Evolutionary conservation across 2,797 vertebrate genomes (phyloP), one percentile per base, ranked within the genome.

Genomic region (Pangasius krempfi): DNA sequence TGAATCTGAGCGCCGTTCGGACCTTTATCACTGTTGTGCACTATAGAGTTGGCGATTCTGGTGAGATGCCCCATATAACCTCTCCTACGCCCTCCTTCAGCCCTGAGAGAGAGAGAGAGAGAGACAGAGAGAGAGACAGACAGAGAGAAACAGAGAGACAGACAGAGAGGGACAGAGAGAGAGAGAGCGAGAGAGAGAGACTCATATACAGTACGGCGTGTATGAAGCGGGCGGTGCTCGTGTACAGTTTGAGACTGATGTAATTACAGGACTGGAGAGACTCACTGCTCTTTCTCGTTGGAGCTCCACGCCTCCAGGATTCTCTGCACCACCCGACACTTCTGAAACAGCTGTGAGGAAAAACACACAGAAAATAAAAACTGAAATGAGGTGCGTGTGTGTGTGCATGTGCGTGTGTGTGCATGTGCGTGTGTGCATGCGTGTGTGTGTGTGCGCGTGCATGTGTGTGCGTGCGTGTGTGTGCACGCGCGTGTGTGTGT

Each of bases 61-160:
- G 98, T 99, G 86, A 99, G 97, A 92, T 99, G 98, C 25, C 99
- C 98, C 99, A 99, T 99, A 92, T 99, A 99, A 87, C 99, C 99
- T 13, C 98, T 96, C 84, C 98, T 95, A 33, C 97, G 95, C 88
- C 99, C 99, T 90, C 98, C 99, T 94, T 98, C 97, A 0, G 96
- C 95, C 95, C 99, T 99, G 93, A 40, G 91, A 93, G 58, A 93
- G 62, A 92, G 22, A 90, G 66, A 87, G 80, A 85, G 5, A 92
- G 54, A 13, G 8, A 64, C 2, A 64, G 10, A 10, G 4, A 4
- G 62, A 9, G 27, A 1, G 62, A 62, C 25, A 56, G 54, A 56
- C 22, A 22, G 62, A 68, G 68, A 20, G 68, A 25, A 18, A 47
- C 0, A 93, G 58, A 93, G 62, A 92, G 22, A 64, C 3, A 64